Evolutionary conservation across 92 coral and sea anemone genomes (phyloP).

Genomic region (Galaxea fascicularis): DNA sequence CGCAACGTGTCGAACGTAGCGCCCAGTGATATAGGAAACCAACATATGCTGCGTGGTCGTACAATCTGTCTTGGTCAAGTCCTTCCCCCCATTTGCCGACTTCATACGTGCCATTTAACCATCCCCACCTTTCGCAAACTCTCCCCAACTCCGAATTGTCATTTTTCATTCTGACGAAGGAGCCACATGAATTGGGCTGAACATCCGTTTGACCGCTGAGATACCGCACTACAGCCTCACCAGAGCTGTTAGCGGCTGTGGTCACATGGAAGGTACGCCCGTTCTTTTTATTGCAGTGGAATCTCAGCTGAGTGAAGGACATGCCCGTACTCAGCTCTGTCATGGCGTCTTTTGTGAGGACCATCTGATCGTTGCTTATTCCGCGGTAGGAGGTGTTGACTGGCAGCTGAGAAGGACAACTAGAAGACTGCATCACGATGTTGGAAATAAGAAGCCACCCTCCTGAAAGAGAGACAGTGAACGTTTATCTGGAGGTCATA

Average conservation of each 20-base stretch:
- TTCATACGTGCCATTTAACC: not conserved
- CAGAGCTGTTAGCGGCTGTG: conserved; percentile 22
- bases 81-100: conserved; percentile 13
- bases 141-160: conserved; percentile 24
- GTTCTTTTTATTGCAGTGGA: conserved; percentile 40
- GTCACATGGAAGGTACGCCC: conserved; percentile 33
- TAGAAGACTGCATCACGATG: conserved; percentile 13
- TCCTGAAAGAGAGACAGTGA: conserved; percentile 1
- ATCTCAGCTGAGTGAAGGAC: conserved; percentile 42
- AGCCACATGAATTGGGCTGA: conserved; percentile 19
- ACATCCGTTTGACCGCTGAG: conserved; percentile 30
- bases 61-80: conserved; percentile 16
- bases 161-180: conserved; percentile 1
- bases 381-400: conserved; percentile 8
- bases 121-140: conserved; percentile 43
- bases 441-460: conserved; percentile 48
- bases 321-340: conserved; percentile 3
- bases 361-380: conserved; percentile 4
- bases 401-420: not conserved
- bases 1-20: not conserved
- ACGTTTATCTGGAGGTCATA: too few species aligned
- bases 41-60: conserved; percentile 27
- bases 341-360: conserved; percentile 27
- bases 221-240: conserved; percentile 30
- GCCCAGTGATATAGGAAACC: conserved; percentile 4